A percentile compares a stretch with the other conserved stretches of the same genome.
These are phyloP conservation scores for Drosophila incognita DNA, from an alignment of 2,888 invertebrate species.

Conservation along the genomic window DNA sequence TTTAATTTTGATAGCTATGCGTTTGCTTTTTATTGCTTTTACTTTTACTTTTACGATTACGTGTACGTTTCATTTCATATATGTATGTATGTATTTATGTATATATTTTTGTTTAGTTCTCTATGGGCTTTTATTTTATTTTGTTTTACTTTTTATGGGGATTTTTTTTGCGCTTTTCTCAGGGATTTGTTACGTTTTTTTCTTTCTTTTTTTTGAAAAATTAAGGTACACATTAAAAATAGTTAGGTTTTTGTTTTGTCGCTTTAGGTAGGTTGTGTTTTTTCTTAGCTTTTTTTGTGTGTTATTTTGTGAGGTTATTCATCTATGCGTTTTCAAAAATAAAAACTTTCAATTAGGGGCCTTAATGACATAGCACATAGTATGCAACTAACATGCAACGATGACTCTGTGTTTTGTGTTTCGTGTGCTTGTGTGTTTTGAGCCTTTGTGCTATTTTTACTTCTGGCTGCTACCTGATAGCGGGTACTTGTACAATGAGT, in stretches of 20 bases:
- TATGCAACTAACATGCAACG: conserved; percentile 67
- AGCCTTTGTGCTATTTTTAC: conserved; percentile 45
- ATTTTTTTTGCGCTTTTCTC: conserved; percentile 51
- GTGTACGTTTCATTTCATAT: conserved; percentile 47
- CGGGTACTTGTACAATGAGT: conserved; percentile 17
- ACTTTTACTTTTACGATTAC: conserved; percentile 62
- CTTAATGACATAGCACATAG: conserved; percentile 67
- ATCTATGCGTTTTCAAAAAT: conserved; percentile 52
- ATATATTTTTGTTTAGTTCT: conserved; percentile 52
- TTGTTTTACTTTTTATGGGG: conserved; percentile 36
- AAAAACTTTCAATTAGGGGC: conserved; percentile 64
- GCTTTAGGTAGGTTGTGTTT: conserved; percentile 75
- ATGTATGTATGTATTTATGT: conserved; percentile 42
- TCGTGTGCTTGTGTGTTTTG: conserved; percentile 17
- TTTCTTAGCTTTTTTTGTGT: conserved; percentile 11
- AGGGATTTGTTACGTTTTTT: conserved; percentile 57
- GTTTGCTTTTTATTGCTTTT: conserved; percentile 78
- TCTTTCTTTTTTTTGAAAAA: conserved; percentile 55
- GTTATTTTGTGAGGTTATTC: conserved; percentile 29
- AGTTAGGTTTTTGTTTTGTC: conserved; percentile 78
- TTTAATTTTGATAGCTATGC: conserved; percentile 74
- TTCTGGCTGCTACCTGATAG: conserved; percentile 24
- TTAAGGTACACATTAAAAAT: conserved; percentile 83
- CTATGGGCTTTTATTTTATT: conserved; percentile 46
- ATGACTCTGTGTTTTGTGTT: conserved; percentile 26